These are phyloP conservation scores for Xylota segnis DNA, from an alignment of 2,888 invertebrate genomes.

Conservation along the genomic window DNA sequence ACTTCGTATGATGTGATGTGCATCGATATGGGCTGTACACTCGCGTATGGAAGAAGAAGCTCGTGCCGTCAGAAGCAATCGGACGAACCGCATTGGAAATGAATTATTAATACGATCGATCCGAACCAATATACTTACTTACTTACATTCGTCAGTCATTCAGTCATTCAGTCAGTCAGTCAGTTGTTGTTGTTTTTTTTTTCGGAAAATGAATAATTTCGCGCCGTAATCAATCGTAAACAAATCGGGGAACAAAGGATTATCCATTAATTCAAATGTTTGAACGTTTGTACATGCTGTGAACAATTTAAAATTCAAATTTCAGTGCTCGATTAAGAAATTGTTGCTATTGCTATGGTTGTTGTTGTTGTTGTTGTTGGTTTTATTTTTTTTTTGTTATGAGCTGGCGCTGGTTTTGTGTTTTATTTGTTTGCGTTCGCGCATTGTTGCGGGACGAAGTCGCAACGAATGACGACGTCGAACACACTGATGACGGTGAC, in stretches of 20 bases:
- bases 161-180: background rate
- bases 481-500: constrained; percentile 35
- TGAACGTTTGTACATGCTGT: constrained; percentile 69
- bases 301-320: constrained; percentile 76
- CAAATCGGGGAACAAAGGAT: constrained; percentile 74
- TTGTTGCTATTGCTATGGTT: constrained; percentile 45
- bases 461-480: background rate
- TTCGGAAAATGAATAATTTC: constrained; percentile 68
- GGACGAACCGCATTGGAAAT: constrained; percentile 54
- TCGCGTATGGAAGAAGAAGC: constrained; percentile 18
- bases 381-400: constrained; percentile 7
- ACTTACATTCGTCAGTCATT: constrained; percentile 34
- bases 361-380: constrained; percentile 19
- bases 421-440: constrained; percentile 47
- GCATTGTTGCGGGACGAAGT: constrained; percentile 32
- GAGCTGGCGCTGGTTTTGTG: constrained; percentile 18
- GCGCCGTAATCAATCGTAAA: constrained; percentile 74
- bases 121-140: background rate
- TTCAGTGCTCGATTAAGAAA: constrained; percentile 71
- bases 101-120: constrained; percentile 66
- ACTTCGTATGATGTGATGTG: constrained; percentile 23
- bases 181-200: constrained; percentile 13
- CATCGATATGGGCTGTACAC: constrained; percentile 9
- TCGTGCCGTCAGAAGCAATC: constrained; percentile 44
- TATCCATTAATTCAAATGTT: constrained; percentile 74